Conservation (phyloP, 2,888 invertebrate genomes). For the Neoscelio sp. region DNA sequence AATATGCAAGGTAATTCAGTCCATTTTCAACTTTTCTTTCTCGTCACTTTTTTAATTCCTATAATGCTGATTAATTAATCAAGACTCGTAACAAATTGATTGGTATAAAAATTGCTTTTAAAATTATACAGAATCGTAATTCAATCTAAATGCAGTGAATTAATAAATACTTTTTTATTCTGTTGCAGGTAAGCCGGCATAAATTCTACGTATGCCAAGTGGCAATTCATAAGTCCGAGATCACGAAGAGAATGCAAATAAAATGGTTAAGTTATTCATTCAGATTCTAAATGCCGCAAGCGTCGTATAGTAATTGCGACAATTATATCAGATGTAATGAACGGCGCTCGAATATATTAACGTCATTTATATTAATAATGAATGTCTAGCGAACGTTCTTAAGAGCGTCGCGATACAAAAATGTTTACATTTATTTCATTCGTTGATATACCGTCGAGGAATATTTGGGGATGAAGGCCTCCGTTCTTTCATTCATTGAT, state of each 20-base stretch:
- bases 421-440: background rate
- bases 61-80: slow-evolving; percentile 47
- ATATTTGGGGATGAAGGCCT: too few relatives aligned
- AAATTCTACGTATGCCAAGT: slow-evolving; percentile 34
- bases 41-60: background rate
- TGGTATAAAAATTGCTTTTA: slow-evolving; percentile 19
- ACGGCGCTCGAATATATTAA: slow-evolving; percentile 30
- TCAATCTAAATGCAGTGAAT: slow-evolving; percentile 42
- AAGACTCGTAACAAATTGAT: slow-evolving; percentile 39
- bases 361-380: slow-evolving; percentile 29
- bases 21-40: slow-evolving; percentile 39
- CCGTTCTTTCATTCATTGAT: too few relatives aligned
- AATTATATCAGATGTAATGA: slow-evolving; percentile 46
- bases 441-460: too few relatives aligned
- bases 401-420: background rate
- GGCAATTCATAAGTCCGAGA: slow-evolving; percentile 42
- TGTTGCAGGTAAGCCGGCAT: slow-evolving; percentile 35
- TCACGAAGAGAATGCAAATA: slow-evolving; percentile 50
- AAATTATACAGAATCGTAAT: slow-evolving; percentile 45
- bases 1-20: slow-evolving; percentile 39
- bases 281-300: slow-evolving; percentile 33
- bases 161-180: slow-evolving; percentile 42
- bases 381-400: background rate
- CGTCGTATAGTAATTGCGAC: slow-evolving; percentile 39
- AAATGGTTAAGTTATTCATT: slow-evolving; percentile 48